Evolutionary conservation across 2,888 invertebrate species (phyloP).

Genomic region (Ischnus inquisitorius): DNA sequence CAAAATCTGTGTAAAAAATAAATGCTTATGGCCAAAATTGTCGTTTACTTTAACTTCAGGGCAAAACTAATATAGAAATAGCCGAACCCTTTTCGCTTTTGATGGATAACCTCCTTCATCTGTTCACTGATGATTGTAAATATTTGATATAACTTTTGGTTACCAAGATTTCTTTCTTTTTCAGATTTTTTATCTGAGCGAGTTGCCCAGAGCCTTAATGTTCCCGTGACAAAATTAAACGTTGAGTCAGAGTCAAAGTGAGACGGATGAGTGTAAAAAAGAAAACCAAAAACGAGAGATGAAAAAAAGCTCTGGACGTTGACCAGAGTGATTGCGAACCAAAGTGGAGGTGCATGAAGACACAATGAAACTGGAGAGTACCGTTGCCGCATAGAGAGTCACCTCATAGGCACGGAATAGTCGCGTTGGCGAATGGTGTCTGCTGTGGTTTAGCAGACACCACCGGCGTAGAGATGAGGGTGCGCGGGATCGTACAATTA

Average conservation of each 20-base stretch:
- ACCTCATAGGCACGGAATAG: not conserved
- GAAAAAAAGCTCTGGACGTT: constrained; percentile 56
- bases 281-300: constrained; percentile 18
- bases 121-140: too few relatives aligned
- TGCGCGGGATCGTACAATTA: constrained; percentile 76
- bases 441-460: constrained; percentile 56
- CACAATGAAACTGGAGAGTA: constrained; percentile 61
- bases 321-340: constrained; percentile 51
- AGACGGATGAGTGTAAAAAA: constrained; percentile 26
- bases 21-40: too few relatives aligned
- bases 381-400: constrained; percentile 41
- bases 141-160: not conserved
- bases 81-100: too few relatives aligned
- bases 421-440: constrained; percentile 17
- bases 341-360: constrained; percentile 47
- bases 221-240: constrained; percentile 43
- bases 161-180: not conserved
- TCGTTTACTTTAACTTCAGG: too few relatives aligned
- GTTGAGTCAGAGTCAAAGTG: constrained; percentile 1
- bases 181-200: constrained; percentile 27
- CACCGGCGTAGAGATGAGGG: constrained; percentile 62
- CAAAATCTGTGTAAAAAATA: not conserved
- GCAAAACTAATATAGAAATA: too few relatives aligned
- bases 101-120: too few relatives aligned
- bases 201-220: constrained; percentile 53